Evolutionary conservation across 2,113 vertebrate species (phyloP).

Genomic region (Prinia subflava): DNA sequence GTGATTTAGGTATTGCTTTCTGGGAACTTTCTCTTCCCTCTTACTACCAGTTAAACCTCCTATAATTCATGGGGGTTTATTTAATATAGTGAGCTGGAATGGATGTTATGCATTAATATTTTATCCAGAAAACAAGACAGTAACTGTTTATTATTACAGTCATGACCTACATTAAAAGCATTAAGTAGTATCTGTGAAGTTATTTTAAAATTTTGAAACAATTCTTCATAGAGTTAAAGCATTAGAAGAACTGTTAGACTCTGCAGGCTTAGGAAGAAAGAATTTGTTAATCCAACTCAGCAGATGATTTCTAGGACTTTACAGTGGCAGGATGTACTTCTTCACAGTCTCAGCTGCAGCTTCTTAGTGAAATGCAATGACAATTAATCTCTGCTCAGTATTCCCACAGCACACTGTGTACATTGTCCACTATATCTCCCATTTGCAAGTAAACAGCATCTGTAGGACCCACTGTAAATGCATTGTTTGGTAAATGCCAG

Average conservation of each 20-base stretch:
- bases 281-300: not conserved
- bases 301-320: not conserved
- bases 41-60: not conserved
- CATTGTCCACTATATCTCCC: not conserved
- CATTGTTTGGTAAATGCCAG: not conserved
- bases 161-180: not conserved
- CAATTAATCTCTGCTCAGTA: not conserved
- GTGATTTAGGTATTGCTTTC: not conserved
- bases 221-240: not conserved
- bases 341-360: not conserved
- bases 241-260: not conserved
- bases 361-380: not conserved
- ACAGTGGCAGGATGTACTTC: fast-evolving
- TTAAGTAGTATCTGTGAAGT: not conserved
- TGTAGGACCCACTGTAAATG: not conserved
- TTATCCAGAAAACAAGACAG: not conserved
- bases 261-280: not conserved
- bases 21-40: not conserved
- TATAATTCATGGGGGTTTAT: not conserved
- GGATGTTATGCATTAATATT: not conserved
- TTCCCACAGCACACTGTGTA: not conserved
- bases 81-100: not conserved
- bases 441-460: not conserved
- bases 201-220: not conserved
- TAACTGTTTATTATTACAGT: not conserved